Conservation (phyloP, 2,113 vertebrate species). For the Pteruthius melanotis region DNA sequence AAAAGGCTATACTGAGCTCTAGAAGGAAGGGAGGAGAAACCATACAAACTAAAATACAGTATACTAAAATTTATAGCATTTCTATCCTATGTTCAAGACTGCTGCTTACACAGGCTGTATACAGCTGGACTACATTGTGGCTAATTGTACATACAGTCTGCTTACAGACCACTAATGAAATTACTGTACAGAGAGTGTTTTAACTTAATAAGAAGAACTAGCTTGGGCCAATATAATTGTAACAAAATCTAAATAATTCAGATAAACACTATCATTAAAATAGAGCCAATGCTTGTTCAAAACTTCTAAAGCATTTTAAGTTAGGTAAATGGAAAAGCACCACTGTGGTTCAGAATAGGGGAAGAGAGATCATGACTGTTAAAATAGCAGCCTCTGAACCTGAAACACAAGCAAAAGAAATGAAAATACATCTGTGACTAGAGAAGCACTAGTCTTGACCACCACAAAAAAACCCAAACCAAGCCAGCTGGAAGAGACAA, state of each 20-base stretch:
- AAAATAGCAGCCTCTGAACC: not conserved
- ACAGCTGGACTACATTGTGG: not conserved
- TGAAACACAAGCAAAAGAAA: not conserved
- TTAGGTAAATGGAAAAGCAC: not conserved
- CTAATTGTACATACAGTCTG: not conserved
- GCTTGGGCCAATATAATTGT: not conserved
- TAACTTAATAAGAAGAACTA: not conserved
- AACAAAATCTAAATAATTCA: not conserved
- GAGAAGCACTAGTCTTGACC: not conserved
- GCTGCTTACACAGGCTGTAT: not conserved
- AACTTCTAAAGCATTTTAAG: not conserved
- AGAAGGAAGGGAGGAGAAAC: not conserved
- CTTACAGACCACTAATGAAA: not conserved
- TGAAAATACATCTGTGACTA: not conserved
- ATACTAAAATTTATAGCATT: not conserved
- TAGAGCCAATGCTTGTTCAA: not conserved
- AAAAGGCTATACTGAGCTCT: not conserved
- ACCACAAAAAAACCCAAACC: not conserved
- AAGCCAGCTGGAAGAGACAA: not conserved
- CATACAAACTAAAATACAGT: not conserved
- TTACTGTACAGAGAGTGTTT: not conserved
- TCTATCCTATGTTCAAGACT: not conserved
- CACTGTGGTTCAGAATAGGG: not conserved
- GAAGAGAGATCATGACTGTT: not conserved
- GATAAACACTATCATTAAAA: not conserved